Evolutionary conservation across 2,888 invertebrate genomes (phyloP).

Genomic region (Leucophenga montana): DNA sequence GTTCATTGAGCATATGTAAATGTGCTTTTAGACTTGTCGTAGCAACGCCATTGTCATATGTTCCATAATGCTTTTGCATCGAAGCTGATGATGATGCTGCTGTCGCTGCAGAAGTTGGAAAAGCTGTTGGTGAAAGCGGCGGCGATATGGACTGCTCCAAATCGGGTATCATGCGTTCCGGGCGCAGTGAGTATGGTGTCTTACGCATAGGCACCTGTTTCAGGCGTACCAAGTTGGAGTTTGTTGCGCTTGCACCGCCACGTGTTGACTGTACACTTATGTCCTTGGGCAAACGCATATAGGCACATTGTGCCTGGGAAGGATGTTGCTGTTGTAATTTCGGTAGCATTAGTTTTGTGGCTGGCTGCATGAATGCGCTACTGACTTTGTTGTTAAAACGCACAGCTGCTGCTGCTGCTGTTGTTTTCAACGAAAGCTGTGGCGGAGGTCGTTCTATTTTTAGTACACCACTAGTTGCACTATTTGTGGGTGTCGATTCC

Average conservation of each 20-base stretch:
- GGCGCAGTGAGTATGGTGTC: slow-evolving; percentile 61
- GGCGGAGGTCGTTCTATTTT: slow-evolving; percentile 50
- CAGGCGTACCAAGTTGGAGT: slow-evolving; percentile 43
- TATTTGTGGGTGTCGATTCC: slow-evolving; percentile 24
- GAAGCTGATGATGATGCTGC: slow-evolving; percentile 34
- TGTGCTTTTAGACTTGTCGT: slow-evolving; percentile 54
- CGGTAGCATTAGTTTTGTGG: slow-evolving; percentile 1
- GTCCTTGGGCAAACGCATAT: slow-evolving; percentile 52
- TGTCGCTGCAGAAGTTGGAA: slow-evolving; percentile 39
- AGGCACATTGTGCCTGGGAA: slow-evolving; percentile 29
- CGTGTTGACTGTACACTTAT: slow-evolving; percentile 50
- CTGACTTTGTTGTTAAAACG: slow-evolving; percentile 43
- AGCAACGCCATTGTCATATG: slow-evolving; percentile 37
- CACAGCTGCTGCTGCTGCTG: background rate
- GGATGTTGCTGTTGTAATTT: slow-evolving; percentile 20
- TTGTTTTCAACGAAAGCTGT: slow-evolving; percentile 41
- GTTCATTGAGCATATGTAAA: slow-evolving; percentile 38
- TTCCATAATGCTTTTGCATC: slow-evolving; percentile 20
- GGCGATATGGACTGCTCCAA: slow-evolving; percentile 59
- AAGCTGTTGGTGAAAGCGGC: slow-evolving; percentile 48
- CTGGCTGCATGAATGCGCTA: slow-evolving; percentile 53
- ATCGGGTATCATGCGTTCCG: slow-evolving; percentile 64
- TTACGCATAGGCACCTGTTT: slow-evolving; percentile 60
- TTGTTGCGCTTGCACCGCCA: background rate
- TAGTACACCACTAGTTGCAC: slow-evolving; percentile 44